phyloP scores from a whole-genome alignment of 2,888 invertebrate genomes.

The Ectemnius cavifrons region DNA sequence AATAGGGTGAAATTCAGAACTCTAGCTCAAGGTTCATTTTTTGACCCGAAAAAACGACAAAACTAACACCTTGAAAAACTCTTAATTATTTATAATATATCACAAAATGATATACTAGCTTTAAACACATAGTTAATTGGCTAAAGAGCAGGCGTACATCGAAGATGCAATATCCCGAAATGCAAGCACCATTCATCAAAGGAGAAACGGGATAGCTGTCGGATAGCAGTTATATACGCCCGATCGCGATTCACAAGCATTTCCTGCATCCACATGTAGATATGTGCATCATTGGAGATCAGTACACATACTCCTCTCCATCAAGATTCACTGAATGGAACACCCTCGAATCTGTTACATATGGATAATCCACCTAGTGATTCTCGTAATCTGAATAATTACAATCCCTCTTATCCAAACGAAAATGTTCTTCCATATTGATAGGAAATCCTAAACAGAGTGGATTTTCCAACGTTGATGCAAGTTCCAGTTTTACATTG shows the following conservation, averaged over 20 bases:
- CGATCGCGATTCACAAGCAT: not conserved
- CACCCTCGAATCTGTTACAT: not conserved
- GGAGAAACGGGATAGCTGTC: not conserved
- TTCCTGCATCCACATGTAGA: not conserved
- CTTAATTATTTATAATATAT: no score
- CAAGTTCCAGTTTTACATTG: no score
- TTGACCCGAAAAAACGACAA: no score
- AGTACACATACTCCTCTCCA: not conserved
- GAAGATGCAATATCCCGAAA: no score
- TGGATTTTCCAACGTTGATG: no score
- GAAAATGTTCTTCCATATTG: not conserved
- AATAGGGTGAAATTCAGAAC: no score
- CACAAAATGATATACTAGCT: no score
- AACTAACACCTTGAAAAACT: no score
- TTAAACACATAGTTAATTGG: no score
- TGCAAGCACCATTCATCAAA: no score
- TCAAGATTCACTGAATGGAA: not conserved
- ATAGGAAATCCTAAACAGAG: not conserved
- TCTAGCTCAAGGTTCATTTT: no score
- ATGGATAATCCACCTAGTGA: not conserved
- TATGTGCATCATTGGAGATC: not conserved
- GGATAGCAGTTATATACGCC: not conserved
- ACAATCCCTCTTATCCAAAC: not conserved
- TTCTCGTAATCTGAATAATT: constrained; percentile 1
- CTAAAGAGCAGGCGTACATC: no score